Base-by-base conservation (phyloP, 1,140 invertebrate genomes). In the Heliconius congener region DNA sequence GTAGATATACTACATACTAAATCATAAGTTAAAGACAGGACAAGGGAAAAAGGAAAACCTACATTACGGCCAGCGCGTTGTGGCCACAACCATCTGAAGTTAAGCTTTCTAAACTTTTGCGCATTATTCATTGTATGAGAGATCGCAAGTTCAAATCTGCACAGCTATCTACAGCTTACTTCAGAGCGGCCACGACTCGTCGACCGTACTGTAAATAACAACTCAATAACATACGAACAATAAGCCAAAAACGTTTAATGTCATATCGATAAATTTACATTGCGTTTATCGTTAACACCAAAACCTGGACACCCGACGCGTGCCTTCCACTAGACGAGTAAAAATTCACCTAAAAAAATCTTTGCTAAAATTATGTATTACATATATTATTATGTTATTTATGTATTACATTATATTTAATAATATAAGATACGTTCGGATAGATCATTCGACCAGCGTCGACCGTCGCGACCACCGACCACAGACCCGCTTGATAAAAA, bases 221-320 rank as follows among this genome's bases (percentile, higher is more conserved):
- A 91, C 71, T 81, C 86, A 94, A 91, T 92, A 92, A 93, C 87
- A 91, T 93, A 94, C 91, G 86, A 93, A 93, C 91, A 89, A 91
- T 94, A 94, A 94, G 93, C 93, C 93, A 94, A 94, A 94, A 94
- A 91, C 92, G 91, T 93, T 94, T 94, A 93, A 94, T 93, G 90
- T 93, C 86, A 93, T 93, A 93, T 93, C 86, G 89, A 91, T 94
- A 93, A 94, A 92, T 94, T 93, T 93, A 93, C 93, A 94, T 89
- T 90, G 91, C 92, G 87, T 88, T 92, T 86, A 88, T 89, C 86
- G 87, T 87, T 83, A 92, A 92, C 89, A 91, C 90, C 90, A 90
- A 91, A 91, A 90, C 87, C 85, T 90, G 90, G 91, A 91, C 90
- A 90, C 87, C 85, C 71, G 85, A 85, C 86, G 84, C 87, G 84